Percentiles rank a stretch among this genome's conserved stretches.
Evolutionary conservation across 2,113 vertebrate genomes (phyloP).

Genomic region (Brachypodius melanocephalos): DNA sequence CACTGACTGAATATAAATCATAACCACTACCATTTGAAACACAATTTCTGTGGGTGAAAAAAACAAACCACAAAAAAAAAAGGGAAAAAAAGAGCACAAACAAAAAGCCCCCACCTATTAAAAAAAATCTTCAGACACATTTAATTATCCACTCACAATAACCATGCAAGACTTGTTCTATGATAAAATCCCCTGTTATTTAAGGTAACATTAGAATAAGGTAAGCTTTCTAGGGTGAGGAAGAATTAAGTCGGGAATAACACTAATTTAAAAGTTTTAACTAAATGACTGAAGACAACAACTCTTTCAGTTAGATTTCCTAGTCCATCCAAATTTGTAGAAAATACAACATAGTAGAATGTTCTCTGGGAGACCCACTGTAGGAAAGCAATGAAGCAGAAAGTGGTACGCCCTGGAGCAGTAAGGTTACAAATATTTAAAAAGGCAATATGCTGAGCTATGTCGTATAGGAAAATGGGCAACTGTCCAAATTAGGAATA

Average conservation of each 20-base stretch:
- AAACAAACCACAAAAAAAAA: not conserved
- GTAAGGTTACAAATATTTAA: not conserved
- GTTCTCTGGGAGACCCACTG: not conserved
- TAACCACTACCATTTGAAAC: not conserved
- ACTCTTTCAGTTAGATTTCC: not conserved
- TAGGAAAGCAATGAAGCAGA: not conserved
- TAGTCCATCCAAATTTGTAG: not conserved
- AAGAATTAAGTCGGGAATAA: not conserved
- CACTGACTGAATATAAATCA: not conserved
- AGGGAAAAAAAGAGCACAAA: not conserved
- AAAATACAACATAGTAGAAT: not conserved
- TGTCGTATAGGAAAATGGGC: not conserved
- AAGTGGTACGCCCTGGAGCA: not conserved
- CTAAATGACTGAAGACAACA: not conserved
- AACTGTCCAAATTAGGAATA: not conserved
- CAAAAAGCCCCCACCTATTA: too few relatives aligned
- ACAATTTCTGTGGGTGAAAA: not conserved
- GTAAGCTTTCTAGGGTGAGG: not conserved
- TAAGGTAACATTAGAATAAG: not conserved
- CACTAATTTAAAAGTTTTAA: not conserved
- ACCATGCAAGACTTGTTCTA: not conserved
- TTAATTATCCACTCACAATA: not conserved
- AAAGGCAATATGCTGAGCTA: not conserved
- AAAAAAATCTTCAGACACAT: not conserved
- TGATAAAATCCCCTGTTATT: not conserved